Percentiles rank a stretch among this genome's conserved stretches.
phyloP scores from a whole-genome alignment of 2,888 invertebrate genomes.

The Prosapia bicincta region DNA sequence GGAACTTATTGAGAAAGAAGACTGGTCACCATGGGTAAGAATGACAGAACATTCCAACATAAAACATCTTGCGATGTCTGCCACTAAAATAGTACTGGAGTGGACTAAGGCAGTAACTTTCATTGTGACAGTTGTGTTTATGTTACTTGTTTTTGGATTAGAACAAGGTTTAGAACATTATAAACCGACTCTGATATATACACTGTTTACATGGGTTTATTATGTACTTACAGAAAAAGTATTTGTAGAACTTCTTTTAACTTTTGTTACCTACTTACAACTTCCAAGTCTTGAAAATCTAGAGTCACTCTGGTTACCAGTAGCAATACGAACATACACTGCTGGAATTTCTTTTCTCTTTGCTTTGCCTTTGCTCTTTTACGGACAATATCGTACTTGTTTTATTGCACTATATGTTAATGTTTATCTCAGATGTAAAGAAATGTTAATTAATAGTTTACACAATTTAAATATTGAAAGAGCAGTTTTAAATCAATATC shows the following conservation, averaged over 20 bases:
- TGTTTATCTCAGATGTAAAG: constrained; percentile 62
- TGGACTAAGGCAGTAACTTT: constrained; percentile 81
- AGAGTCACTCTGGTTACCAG: constrained; percentile 65
- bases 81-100: constrained; percentile 74
- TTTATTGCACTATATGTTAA: constrained; percentile 60
- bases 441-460: constrained; percentile 48
- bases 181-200: constrained; percentile 64
- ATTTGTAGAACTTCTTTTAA: constrained; percentile 63
- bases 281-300: constrained; percentile 65
- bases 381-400: constrained; percentile 57
- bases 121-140: constrained; percentile 71
- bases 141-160: constrained; percentile 68
- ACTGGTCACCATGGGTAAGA: constrained; percentile 73
- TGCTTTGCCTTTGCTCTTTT: constrained; percentile 53
- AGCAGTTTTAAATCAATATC: constrained; percentile 50
- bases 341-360: constrained; percentile 56
- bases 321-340: constrained; percentile 59
- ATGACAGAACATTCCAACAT: constrained; percentile 68
- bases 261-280: constrained; percentile 55
- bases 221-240: constrained; percentile 70
- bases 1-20: constrained; percentile 68
- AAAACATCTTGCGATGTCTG: constrained; percentile 75
- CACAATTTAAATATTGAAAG: constrained; percentile 57
- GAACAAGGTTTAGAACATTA: constrained; percentile 74
- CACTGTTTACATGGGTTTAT: constrained; percentile 62